Evolutionary conservation across 2,113 vertebrate species (phyloP).

Genomic region (Gadus macrocephalus): DNA sequence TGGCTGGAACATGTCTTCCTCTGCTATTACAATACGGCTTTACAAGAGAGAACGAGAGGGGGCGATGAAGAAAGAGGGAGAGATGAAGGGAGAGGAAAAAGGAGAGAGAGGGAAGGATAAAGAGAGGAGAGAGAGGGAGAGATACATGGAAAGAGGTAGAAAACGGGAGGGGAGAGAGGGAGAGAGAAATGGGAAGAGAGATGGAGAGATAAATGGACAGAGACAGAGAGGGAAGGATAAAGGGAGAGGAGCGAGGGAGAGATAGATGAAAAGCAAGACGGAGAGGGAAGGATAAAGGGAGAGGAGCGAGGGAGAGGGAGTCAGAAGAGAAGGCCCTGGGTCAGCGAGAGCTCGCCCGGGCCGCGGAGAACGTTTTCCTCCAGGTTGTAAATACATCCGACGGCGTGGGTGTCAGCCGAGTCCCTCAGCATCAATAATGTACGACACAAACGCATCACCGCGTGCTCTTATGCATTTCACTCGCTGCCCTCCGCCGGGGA

Average conservation of each 20-base stretch:
- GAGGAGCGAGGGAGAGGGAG: conserved; percentile 9
- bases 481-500: background rate
- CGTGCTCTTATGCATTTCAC: background rate
- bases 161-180: background rate
- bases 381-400: background rate
- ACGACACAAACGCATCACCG: background rate
- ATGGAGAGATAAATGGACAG: background rate
- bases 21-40: too few species aligned
- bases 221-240: too few species aligned
- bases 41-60: too few species aligned
- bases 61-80: too few species aligned
- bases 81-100: too few species aligned
- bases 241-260: too few species aligned
- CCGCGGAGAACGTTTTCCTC: background rate
- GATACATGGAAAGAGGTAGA: background rate
- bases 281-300: background rate
- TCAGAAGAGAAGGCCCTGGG: too few species aligned
- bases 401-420: background rate
- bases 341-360: too few species aligned
- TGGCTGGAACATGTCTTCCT: too few species aligned
- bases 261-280: conserved; percentile 6
- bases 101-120: too few species aligned
- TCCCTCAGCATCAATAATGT: background rate
- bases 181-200: conserved; percentile 3
- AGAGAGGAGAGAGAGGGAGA: too few species aligned